These are phyloP conservation scores for Apteryx owenii DNA, from an alignment of 2,113 vertebrate genomes.

Conservation along the genomic window DNA sequence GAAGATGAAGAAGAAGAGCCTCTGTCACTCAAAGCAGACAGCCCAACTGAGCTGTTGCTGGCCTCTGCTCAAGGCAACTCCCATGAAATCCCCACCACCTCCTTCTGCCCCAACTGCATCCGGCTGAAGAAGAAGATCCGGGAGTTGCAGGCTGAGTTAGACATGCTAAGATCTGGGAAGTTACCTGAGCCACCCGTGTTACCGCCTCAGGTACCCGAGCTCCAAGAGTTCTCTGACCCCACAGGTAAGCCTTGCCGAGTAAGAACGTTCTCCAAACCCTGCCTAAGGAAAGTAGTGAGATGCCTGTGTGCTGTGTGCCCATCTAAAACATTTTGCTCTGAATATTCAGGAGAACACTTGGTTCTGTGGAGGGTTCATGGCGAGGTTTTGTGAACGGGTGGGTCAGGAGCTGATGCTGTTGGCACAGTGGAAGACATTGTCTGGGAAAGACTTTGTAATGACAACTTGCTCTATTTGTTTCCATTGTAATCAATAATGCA, in stretches of 20 bases:
- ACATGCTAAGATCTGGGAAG: slow-evolving; percentile 85
- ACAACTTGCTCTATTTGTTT: slow-evolving; percentile 40
- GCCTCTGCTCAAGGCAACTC: slow-evolving; percentile 70
- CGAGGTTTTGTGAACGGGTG: slow-evolving; percentile 26
- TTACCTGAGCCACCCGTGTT: slow-evolving; percentile 68
- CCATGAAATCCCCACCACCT: slow-evolving; percentile 87
- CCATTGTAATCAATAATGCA: slow-evolving; percentile 68
- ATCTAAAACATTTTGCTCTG: not conserved
- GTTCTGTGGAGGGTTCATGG: not conserved
- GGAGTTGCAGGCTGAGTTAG: slow-evolving; percentile 92
- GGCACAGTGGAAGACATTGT: slow-evolving; percentile 28
- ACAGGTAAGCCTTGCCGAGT: slow-evolving; percentile 83
- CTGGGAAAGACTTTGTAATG: slow-evolving; percentile 66
- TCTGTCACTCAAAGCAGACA: slow-evolving; percentile 83
- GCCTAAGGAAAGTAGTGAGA: slow-evolving; percentile 61
- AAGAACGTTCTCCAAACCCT: slow-evolving; percentile 55
- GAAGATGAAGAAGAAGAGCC: slow-evolving; percentile 80
- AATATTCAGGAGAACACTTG: slow-evolving; percentile 14
- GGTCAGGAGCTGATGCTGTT: slow-evolving; percentile 16
- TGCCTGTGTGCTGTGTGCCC: slow-evolving; percentile 26
- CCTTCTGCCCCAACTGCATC: slow-evolving; percentile 95
- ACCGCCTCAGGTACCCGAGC: slow-evolving; percentile 85
- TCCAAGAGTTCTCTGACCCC: slow-evolving; percentile 86
- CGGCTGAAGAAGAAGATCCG: slow-evolving; percentile 90
- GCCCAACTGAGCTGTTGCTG: slow-evolving; percentile 79